phyloP scores from a whole-genome alignment of 2,888 invertebrate genomes.

The Tachina grossa region DNA sequence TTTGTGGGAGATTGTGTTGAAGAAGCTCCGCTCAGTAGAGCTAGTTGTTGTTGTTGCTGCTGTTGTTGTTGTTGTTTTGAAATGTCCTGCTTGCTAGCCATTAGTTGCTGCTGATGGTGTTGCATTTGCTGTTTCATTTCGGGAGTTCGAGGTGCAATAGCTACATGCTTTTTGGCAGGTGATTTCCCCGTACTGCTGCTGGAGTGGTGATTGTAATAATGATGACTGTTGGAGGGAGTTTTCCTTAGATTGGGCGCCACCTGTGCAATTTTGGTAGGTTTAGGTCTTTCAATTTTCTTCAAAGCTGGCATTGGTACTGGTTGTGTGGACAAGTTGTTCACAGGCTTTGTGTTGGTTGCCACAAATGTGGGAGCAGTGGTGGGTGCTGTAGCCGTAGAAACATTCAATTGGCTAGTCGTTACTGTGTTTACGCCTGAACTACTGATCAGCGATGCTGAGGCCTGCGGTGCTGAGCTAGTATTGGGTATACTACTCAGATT shows the following conservation, averaged over 20 bases:
- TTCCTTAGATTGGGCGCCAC: conserved; percentile 82
- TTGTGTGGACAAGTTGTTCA: conserved; percentile 60
- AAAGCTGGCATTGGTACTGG: conserved; percentile 79
- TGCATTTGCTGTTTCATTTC: conserved; percentile 80
- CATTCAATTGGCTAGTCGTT: conserved; percentile 44
- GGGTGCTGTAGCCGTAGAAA: conserved; percentile 35
- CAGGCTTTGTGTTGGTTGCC: conserved; percentile 46
- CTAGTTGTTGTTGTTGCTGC: conserved; percentile 55
- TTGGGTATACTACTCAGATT: conserved; percentile 10
- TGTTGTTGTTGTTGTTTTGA: conserved; percentile 71
- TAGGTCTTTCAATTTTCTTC: conserved; percentile 82
- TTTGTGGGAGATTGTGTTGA: conserved; percentile 31
- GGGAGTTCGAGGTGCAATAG: conserved; percentile 82
- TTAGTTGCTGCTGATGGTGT: conserved; percentile 74
- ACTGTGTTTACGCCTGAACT: conserved; percentile 38
- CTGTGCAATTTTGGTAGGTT: conserved; percentile 82
- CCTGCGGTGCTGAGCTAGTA: not conserved
- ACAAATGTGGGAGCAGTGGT: conserved; percentile 52
- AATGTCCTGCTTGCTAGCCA: conserved; percentile 58
- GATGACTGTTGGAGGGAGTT: conserved; percentile 75
- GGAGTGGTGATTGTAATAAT: conserved; percentile 59
- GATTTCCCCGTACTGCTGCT: conserved; percentile 77
- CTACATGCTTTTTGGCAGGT: conserved; percentile 82
- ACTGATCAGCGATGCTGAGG: conserved; percentile 35
- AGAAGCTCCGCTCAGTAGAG: conserved; percentile 4